Evolutionary conservation across 2,888 invertebrate genomes (phyloP).

Genomic region (Nomada flava): DNA sequence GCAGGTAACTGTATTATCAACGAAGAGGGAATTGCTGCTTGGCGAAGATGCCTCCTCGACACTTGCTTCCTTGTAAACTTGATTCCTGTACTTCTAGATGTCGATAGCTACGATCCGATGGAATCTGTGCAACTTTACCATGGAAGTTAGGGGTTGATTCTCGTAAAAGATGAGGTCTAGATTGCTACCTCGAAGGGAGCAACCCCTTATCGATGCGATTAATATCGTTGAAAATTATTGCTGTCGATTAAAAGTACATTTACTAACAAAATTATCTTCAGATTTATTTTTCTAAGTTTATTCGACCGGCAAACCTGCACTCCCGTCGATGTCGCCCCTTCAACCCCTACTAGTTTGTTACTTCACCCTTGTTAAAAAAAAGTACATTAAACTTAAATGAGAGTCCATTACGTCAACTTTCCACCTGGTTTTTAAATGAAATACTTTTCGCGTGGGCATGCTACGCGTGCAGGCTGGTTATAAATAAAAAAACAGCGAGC

Average conservation of each 20-base stretch:
- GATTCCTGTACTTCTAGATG: slow-evolving; percentile 7
- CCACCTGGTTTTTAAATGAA: not conserved
- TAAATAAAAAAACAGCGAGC: slow-evolving; percentile 53
- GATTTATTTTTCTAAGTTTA: not conserved
- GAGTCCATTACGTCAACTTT: not conserved
- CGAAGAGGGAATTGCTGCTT: not conserved
- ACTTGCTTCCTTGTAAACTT: slow-evolving; percentile 6
- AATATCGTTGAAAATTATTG: not conserved
- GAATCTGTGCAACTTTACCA: slow-evolving; percentile 29
- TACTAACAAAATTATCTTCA: not conserved
- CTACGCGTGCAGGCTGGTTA: slow-evolving; percentile 7
- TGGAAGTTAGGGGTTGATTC: not conserved
- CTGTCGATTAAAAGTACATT: not conserved
- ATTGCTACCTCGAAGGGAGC: too few relatives aligned
- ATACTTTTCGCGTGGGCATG: slow-evolving; percentile 5
- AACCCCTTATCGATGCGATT: not conserved
- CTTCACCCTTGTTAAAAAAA: not conserved
- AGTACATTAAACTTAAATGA: not conserved
- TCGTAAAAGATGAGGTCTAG: too few relatives aligned
- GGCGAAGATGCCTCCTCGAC: slow-evolving; percentile 20
- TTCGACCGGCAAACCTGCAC: not conserved
- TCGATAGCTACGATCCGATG: slow-evolving; percentile 23
- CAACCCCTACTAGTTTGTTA: not conserved
- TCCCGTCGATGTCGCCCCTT: not conserved
- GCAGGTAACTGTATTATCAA: slow-evolving; percentile 47